Evolutionary conservation across 2,797 vertebrate genomes (phyloP), one percentile per base, ranked within the genome.

Genomic region (Crocidura indochinensis): DNA sequence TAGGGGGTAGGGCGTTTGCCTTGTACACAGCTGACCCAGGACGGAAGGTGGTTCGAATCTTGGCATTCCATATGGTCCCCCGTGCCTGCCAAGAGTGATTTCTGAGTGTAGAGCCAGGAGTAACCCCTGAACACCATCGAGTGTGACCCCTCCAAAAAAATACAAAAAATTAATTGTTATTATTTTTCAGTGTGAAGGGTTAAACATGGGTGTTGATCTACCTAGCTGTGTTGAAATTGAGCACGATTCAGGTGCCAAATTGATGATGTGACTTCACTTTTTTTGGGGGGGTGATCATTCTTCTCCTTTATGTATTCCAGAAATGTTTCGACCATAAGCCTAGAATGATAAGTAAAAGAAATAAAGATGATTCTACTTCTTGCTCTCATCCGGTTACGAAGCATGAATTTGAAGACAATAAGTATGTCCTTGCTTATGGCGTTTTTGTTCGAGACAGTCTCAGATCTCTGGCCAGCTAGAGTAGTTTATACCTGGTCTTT

Each of bases 241-340:
- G 38, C 38, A 38, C 38, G 38, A 38, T 38, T 38, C 38, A 38
- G 38, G 38, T 38, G 38, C 38, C 38, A 38, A 38, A 5, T 38
- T 38, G 38, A 38, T 38, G 38, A 38, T 38, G 51, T 53, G 51
- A 12, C 51, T 53, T 53, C 51, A 17, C 1, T 10, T 53, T 38
- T 38, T 38, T 38, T 38, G 38, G 38, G 38, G 38, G 82, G 86
- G 47, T 93, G 60, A 72, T 96, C 90, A 96, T 84, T 75, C 22
- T 80, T 92, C 9, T 94, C 95, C 31, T 83, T 94, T 97, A 81
- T 98, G 11, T 97, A 47, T 98, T 98, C 65, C 97, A 99, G 99
- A 99, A 99, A 97, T 99, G 99, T 98, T 99, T 99, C 98, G 99
- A 99, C 97, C 99, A 99, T 97, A 99, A 99, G 96, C 99, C 99